phyloP scores from a whole-genome alignment of 2,113 vertebrate species.

The Crotalus horridus region DNA sequence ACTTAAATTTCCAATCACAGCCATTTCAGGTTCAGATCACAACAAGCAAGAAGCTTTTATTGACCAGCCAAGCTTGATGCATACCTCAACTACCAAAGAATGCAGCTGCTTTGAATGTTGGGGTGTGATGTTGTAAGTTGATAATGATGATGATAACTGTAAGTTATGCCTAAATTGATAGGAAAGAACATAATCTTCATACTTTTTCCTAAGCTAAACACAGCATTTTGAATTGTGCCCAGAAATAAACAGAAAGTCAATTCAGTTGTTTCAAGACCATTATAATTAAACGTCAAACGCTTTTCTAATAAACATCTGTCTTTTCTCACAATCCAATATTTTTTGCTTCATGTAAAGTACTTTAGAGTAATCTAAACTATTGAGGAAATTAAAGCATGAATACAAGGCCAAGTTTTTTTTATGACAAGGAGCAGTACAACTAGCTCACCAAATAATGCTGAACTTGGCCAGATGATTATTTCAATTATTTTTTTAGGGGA shows the following conservation, averaged over 20 bases:
- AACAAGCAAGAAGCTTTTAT: neutral
- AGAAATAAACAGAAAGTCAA: neutral
- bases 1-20: neutral
- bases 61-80: neutral
- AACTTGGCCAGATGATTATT: neutral
- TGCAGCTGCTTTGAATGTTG: neutral
- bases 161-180: neutral
- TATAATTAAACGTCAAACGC: neutral
- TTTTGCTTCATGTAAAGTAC: neutral
- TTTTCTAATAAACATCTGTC: neutral
- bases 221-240: neutral
- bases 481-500: neutral
- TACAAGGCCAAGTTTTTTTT: neutral
- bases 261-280: neutral
- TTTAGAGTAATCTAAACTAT: neutral
- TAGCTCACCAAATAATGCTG: neutral
- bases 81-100: neutral
- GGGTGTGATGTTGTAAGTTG: neutral
- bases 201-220: neutral
- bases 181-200: neutral
- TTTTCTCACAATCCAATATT: neutral
- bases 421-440: neutral
- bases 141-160: neutral
- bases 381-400: neutral
- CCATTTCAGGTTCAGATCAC: neutral